Percentiles rank a stretch among this genome's conserved stretches.
These are phyloP conservation scores for Entomobrya proxima DNA, from an alignment of 2,888 invertebrate genomes.

Conservation along the genomic window DNA sequence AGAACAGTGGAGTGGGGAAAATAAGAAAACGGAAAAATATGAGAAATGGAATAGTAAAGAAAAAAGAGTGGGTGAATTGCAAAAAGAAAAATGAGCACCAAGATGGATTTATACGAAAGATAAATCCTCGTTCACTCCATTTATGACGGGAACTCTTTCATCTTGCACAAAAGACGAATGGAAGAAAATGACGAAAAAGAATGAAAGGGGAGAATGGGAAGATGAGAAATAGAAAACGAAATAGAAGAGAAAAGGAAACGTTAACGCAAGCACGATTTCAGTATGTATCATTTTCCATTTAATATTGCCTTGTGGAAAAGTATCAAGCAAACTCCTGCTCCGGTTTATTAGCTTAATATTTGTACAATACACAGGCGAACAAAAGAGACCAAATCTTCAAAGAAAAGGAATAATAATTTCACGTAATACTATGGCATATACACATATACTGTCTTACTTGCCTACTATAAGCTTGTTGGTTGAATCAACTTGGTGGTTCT, in stretches of 20 bases:
- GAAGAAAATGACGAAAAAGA: slow-evolving; percentile 29
- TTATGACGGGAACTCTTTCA: slow-evolving; percentile 58
- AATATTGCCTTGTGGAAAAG: not conserved
- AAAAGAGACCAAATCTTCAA: not conserved
- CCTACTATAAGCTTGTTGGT: too few species aligned
- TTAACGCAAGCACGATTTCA: slow-evolving; percentile 24
- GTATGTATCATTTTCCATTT: slow-evolving; percentile 4
- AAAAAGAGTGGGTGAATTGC: slow-evolving; percentile 35
- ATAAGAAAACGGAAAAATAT: slow-evolving; percentile 22
- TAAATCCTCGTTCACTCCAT: slow-evolving; percentile 54
- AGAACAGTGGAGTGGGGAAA: not conserved
- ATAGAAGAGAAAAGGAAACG: not conserved
- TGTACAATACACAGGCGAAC: not conserved
- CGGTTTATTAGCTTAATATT: slow-evolving; percentile 26
- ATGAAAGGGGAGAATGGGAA: slow-evolving; percentile 1
- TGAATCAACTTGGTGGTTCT: too few species aligned
- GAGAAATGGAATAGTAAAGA: slow-evolving; percentile 48
- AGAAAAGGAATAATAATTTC: not conserved
- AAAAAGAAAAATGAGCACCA: slow-evolving; percentile 56
- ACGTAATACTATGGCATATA: too few species aligned
- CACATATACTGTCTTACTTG: too few species aligned
- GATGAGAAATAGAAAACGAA: not conserved
- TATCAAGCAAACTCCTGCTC: not conserved
- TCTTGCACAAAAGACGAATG: slow-evolving; percentile 46
- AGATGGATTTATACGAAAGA: slow-evolving; percentile 61